Evolutionary conservation across 2,888 invertebrate species (phyloP).

Genomic region (Cataglyphis livida): DNA sequence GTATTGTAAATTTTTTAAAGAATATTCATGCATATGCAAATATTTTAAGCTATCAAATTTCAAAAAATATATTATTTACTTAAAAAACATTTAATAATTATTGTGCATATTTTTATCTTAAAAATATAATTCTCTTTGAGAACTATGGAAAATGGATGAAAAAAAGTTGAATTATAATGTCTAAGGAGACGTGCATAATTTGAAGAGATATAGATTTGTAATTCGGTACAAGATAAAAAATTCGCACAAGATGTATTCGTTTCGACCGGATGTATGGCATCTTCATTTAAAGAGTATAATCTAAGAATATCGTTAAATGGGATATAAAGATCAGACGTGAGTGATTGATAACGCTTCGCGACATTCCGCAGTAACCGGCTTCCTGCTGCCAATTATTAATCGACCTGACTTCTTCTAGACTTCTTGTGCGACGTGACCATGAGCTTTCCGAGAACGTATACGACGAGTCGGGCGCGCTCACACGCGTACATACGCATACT

Average conservation of each 20-base stretch:
- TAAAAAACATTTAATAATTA: background rate
- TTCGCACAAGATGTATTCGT: background rate
- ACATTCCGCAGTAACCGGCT: constrained; percentile 37
- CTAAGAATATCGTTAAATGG: constrained; percentile 30
- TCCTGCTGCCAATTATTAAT: constrained; percentile 51
- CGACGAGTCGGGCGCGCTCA: constrained; percentile 56
- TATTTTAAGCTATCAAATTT: background rate
- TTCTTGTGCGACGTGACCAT: constrained; percentile 40
- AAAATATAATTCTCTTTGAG: background rate
- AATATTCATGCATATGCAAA: background rate
- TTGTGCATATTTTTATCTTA: background rate
- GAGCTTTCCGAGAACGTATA: constrained; percentile 55
- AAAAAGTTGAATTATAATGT: background rate
- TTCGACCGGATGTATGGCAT: background rate
- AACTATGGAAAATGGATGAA: background rate
- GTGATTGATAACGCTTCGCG: constrained; percentile 41
- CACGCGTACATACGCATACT: constrained; percentile 79
- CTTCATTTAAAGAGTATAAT: constrained; percentile 18
- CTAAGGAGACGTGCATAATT: background rate
- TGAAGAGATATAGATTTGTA: background rate
- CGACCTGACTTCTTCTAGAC: constrained; percentile 28
- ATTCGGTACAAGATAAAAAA: background rate
- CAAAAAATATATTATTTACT: background rate
- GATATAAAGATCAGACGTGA: constrained; percentile 35
- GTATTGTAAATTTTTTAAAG: background rate